Base-by-base conservation (phyloP, 2,888 invertebrate genomes). In the Nymphalis urticae region DNA sequence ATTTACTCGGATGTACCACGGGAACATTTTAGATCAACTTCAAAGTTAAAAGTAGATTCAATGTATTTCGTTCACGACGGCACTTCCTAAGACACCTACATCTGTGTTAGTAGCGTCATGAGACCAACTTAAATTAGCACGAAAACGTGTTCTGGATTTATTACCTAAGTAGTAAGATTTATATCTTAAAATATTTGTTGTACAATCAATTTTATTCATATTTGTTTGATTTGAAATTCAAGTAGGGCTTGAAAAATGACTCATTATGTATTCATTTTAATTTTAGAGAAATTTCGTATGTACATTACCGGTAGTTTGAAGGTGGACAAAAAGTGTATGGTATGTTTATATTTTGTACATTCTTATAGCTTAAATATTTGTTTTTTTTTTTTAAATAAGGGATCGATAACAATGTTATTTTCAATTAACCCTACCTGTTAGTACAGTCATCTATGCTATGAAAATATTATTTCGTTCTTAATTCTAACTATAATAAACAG, bases 71-170 rank as follows among this genome's bases (percentile, higher is more conserved):
- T 51, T 21, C 53, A 53, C 53, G 53, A 48, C 54, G 50, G 58
- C 27, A 53, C 53, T 24, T 27, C 27, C 16, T 53, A 24, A 53
- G 62, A 50, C 42, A 32, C 51, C 58, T 32, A 10, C 51, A 61
- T 58, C 62, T 50, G 19, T 27, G 51, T 56, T 19, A 64, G 54
- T 13, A 24, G 21, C 64, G 61, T 75, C 78, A 42, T 50, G 24
- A 80, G 79, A 78, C 77, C 75, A 84, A 86, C 82, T 86, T 85
- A 83, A 86, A 86, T 85, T 86, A 85, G 83, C 82, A 82, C 78
- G 78, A 79, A 81, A 82, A 84, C 86, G 86, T 87, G 86, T 82
- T 79, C 77, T 72, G 82, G 77, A 84, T 87, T 85, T 85, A 85
- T 83, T 80, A 83, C 80, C 78, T 74, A 68, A 70, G 75, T 69